phyloP scores from a whole-genome alignment of 2,888 invertebrate species.

The Laspeyria flexula region DNA sequence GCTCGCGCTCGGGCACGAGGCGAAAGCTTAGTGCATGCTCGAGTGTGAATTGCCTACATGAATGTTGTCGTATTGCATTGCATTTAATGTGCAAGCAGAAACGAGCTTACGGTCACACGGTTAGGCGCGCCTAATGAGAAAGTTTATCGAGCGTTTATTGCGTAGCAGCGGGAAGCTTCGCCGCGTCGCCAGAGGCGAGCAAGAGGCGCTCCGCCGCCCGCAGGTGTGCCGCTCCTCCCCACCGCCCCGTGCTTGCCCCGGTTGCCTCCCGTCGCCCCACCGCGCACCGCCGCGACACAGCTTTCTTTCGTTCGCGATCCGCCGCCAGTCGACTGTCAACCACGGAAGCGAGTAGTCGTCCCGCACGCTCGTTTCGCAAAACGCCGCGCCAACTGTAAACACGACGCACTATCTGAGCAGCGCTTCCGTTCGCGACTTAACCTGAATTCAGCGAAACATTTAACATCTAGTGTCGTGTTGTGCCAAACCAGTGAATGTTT shows the following conservation, averaged over 20 bases:
- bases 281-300: slow-evolving; percentile 65
- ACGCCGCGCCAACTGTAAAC: slow-evolving; percentile 83
- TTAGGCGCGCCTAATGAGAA: slow-evolving; percentile 85
- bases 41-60: slow-evolving; percentile 68
- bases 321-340: slow-evolving; percentile 80
- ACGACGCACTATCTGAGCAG: slow-evolving; percentile 78
- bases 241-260: slow-evolving; percentile 54
- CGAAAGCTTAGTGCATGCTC: slow-evolving; percentile 55
- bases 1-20: slow-evolving; percentile 53
- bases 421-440: slow-evolving; percentile 78
- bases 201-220: slow-evolving; percentile 72
- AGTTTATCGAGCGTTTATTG: slow-evolving; percentile 86
- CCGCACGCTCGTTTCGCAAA: slow-evolving; percentile 49
- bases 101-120: slow-evolving; percentile 84
- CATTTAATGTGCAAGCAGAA: slow-evolving; percentile 76
- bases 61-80: slow-evolving; percentile 73
- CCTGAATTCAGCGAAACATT: slow-evolving; percentile 68
- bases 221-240: slow-evolving; percentile 71
- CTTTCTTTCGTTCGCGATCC: slow-evolving; percentile 56
- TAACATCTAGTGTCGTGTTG: slow-evolving; percentile 74
- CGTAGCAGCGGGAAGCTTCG: slow-evolving; percentile 84
- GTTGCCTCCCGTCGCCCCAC: slow-evolving; percentile 57
- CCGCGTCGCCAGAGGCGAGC: slow-evolving; percentile 67
- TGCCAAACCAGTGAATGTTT: slow-evolving; percentile 75
- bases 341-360: slow-evolving; percentile 63